Evolutionary conservation across 2,113 vertebrate species (phyloP).

Genomic region (Archilochus colubris): DNA sequence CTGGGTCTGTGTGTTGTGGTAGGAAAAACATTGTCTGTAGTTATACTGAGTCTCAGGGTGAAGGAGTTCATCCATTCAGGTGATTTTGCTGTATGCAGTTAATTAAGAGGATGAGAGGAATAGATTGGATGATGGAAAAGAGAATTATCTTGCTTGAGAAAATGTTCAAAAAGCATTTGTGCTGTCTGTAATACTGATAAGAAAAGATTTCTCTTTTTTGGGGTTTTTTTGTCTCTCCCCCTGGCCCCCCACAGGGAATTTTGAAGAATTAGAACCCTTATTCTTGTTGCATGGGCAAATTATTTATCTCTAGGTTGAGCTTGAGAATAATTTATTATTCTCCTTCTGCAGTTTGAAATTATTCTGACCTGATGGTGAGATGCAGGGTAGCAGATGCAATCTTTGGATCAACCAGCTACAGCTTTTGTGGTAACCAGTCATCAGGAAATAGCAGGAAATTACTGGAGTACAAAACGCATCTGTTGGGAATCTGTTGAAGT

Average conservation of each 20-base stretch:
- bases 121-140: neutral
- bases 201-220: neutral
- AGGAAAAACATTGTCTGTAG: neutral
- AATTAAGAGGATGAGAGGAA: neutral
- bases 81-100: neutral
- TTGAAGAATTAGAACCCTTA: neutral
- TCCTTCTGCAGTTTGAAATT: neutral
- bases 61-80: neutral
- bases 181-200: neutral
- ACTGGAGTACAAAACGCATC: conserved; percentile 11
- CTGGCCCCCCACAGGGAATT: neutral
- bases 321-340: neutral
- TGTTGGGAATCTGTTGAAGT: conserved; percentile 16
- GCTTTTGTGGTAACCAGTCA: conserved; percentile 19
- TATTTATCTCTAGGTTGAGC: neutral
- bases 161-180: neutral
- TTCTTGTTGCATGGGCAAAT: neutral
- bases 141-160: neutral
- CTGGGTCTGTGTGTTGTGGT: neutral
- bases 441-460: conserved; percentile 43
- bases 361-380: neutral
- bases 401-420: conserved; percentile 38
- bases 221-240: neutral
- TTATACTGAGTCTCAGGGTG: neutral
- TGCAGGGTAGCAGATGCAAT: conserved; percentile 42